Evolutionary conservation across 2,113 vertebrate genomes (phyloP), one percentile per base, ranked within the genome.

Genomic region (Xiphias gladius): DNA sequence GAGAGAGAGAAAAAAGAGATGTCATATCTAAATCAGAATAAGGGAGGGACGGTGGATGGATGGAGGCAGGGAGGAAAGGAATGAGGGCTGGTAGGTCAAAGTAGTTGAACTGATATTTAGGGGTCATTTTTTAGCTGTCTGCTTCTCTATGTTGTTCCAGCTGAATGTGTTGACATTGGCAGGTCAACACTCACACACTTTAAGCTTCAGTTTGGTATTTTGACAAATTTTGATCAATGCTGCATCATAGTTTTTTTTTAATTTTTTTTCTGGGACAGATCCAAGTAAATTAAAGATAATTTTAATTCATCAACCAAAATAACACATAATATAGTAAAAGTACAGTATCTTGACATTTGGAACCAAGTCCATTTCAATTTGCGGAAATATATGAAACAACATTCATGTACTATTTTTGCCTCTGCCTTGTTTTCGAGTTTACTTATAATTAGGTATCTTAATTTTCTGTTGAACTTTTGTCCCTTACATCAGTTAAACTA

Each of bases 131-230:
- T 37, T 32, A 17, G 20, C 12, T 28, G 8, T 41, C 16, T 43
- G 64, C 28, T 61, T 37, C 65, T 80, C 28, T 30, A 1, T 79
- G 71, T 80, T 75, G 50, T 63, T 73, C 59, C 35, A 59, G 59
- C 30, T 63, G 41, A 4, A 7, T 37, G 59, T 55, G 82, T 84
- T 75, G 74, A 28, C 50, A 37, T 67, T 75, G 82, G 67, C 73
- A 50, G 52, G 32, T 59, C 59, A 10, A 48, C 71, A 6, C 32
- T 13, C 14, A 3, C 28, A 8, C 59, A n/a, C 39, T 67, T 30
- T 71, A 22, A 66, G 71, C 54, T 30, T 39, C 35, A 48, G 16
- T 37, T 59, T 30, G 63, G 1, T 41, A 3, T 55, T 55, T 26
- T 37, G 16, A 58, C 48, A 30, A 16, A 76, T 70, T 22, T 7